A percentile compares a stretch with the other conserved stretches of the same genome.
Evolutionary conservation across 2,888 invertebrate species (phyloP).

Genomic region (Ichneumoninae sp.): DNA sequence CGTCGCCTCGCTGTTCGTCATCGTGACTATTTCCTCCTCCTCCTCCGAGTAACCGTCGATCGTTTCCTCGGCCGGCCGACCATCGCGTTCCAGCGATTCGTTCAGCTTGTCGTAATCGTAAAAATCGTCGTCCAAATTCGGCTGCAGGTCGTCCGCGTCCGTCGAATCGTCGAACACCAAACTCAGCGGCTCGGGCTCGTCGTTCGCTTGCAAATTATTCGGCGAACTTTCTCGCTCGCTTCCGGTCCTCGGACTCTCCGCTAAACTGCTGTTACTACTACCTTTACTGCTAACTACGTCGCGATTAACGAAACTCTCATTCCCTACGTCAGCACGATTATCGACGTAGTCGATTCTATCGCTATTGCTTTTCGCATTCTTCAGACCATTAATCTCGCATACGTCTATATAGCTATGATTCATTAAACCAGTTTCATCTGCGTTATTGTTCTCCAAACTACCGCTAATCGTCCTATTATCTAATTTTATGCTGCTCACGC

Average conservation of each 20-base stretch:
- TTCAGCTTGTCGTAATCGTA: constrained; percentile 79
- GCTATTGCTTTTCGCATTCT: constrained; percentile 70
- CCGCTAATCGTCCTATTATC: constrained; percentile 74
- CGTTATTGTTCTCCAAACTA: constrained; percentile 71
- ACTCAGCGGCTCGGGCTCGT: constrained; percentile 80
- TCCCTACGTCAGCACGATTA: constrained; percentile 50
- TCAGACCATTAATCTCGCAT: constrained; percentile 68
- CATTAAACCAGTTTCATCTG: constrained; percentile 63
- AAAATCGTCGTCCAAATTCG: constrained; percentile 77
- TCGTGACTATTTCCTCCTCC: constrained; percentile 29
- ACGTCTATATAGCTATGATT: constrained; percentile 68
- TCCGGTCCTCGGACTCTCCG: constrained; percentile 75
- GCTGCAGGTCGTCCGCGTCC: constrained; percentile 71
- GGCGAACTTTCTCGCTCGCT: constrained; percentile 75
- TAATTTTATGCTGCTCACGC: constrained; percentile 78
- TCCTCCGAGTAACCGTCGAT: constrained; percentile 15
- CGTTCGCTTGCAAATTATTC: constrained; percentile 74
- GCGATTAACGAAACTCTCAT: constrained; percentile 68
- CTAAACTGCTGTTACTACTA: constrained; percentile 79
- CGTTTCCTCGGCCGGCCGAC: constrained; percentile 43
- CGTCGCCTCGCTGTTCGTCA: constrained; percentile 26
- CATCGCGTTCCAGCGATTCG: constrained; percentile 69
- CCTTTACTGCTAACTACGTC: constrained; percentile 76
- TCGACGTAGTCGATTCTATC: constrained; percentile 60
- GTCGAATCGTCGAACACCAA: constrained; percentile 80